Evolutionary conservation across 2,113 vertebrate species (phyloP), one percentile per base, ranked within the genome.

Genomic region (Ellobius talpinus): DNA sequence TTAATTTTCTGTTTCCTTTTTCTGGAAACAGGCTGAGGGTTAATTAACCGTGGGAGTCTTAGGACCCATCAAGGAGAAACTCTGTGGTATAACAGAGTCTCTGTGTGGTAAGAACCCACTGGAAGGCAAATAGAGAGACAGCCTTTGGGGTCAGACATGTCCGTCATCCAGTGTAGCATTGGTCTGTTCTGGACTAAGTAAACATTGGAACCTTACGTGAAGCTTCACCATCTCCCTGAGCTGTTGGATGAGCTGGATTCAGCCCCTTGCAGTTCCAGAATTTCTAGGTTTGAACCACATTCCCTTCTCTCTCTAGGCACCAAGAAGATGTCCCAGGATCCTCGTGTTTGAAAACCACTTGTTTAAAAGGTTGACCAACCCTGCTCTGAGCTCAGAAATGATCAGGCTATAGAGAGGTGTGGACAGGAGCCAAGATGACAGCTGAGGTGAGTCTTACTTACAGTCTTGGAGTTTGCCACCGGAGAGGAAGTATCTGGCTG

Each of bases 391-490:
- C 21, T 95, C 90, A 29, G 84, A 78, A 58, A 50, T 84, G 84
- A 87, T 79, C 84, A 76, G 70, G 24, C 6, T 24, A 3, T 39
- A 36, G 14, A n/a, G 19, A 14, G 76, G 5, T 10, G 17, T 39
- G 5, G 68, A 50, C n/a, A 66, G 66, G 39, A 11, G 36, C 9
- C n/a, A 45, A 63, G 50, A 12, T 10, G 31, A 23, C 16, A 45
- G 33, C 39, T 31, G 11, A 58, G 36, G 31, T 7, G 16, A 1
- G 10, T 89, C 45, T 66, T 87, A 97, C 97, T 98, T 92, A 97
- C 96, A 63, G 1, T 93, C 76, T 0, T 26, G 0, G 0, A 97
- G 6, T 29, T 81, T 68, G 50, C 12, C 3, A 11, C 5, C 3
- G 14, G 96, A 92, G 8, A 92, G 0, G 47, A n/a, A 77, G 47